Conservation (phyloP, 2,113 vertebrate species). For the Hippocampus comes region DNA sequence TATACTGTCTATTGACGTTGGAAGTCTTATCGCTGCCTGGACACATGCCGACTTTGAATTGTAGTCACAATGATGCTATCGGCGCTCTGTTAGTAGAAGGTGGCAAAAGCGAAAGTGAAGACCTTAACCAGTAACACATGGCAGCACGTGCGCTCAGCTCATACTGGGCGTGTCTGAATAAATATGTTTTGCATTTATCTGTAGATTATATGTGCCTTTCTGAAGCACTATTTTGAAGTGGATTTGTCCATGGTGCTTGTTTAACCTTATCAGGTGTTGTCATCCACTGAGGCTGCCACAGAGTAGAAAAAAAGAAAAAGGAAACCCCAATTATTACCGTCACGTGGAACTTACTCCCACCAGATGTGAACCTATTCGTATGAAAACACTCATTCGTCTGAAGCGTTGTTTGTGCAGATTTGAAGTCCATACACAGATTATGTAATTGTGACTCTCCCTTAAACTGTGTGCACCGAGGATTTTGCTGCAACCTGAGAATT, state of each 20-base stretch:
- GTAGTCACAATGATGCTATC: conserved; percentile 44
- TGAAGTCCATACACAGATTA: conserved; percentile 26
- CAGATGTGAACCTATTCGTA: conserved; percentile 27
- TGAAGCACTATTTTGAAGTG: conserved; percentile 27
- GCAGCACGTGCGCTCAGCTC: conserved; percentile 3
- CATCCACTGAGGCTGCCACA: conserved; percentile 50
- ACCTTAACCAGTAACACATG: conserved; percentile 3
- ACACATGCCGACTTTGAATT: not conserved
- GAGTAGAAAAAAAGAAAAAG: conserved; percentile 54
- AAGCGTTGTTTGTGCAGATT: conserved; percentile 36
- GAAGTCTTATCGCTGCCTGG: not conserved
- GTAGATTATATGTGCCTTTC: conserved; percentile 13
- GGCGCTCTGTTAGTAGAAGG: conserved; percentile 26
- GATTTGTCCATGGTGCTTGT: conserved; percentile 53
- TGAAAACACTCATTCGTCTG: conserved; percentile 51
- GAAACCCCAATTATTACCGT: conserved; percentile 67
- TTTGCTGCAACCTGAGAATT: not conserved
- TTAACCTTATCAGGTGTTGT: conserved; percentile 71
- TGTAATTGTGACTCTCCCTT: conserved; percentile 45
- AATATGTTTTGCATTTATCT: not conserved
- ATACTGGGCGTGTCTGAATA: not conserved
- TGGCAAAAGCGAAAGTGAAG: not conserved
- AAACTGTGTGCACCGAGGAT: conserved; percentile 18
- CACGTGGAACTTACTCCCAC: conserved; percentile 49
- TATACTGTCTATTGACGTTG: not conserved